phyloP scores from a whole-genome alignment of 2,113 vertebrate genomes.

The Mus spicilegus region DNA sequence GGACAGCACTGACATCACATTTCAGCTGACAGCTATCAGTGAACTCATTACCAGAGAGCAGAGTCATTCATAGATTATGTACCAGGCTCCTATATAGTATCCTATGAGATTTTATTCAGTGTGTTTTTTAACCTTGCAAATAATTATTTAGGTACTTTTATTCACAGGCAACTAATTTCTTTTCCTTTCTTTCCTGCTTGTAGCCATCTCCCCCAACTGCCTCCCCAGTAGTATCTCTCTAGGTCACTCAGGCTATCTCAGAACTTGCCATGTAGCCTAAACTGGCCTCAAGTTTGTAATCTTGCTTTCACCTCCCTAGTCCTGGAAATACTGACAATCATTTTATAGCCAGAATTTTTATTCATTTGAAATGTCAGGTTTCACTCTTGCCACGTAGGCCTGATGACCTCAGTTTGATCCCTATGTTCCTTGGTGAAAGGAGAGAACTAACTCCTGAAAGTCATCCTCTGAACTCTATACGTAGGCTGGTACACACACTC shows the following conservation, averaged over 20 bases:
- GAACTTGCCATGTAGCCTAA: neutral
- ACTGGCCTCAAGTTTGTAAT: neutral
- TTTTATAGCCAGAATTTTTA: constrained; percentile 66
- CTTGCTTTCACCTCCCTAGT: neutral
- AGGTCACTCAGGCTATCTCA: neutral
- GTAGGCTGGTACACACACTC: neutral
- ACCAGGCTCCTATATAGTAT: neutral
- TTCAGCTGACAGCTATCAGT: constrained; percentile 45
- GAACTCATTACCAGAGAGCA: constrained; percentile 25
- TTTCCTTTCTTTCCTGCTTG: neutral
- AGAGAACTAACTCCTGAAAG: neutral
- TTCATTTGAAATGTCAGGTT: constrained; percentile 44
- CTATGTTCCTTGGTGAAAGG: neutral
- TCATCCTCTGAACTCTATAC: neutral
- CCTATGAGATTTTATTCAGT: constrained; percentile 51
- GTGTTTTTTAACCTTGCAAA: constrained; percentile 59
- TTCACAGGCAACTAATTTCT: constrained; percentile 45
- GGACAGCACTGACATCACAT: constrained; percentile 34
- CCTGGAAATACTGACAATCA: neutral
- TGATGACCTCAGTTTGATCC: neutral
- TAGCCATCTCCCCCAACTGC: neutral
- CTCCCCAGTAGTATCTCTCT: neutral
- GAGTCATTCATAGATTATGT: constrained; percentile 3
- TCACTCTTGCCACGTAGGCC: too few species aligned
- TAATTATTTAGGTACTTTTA: constrained; percentile 21